Percentiles rank a stretch among this genome's conserved stretches.
Conservation (phyloP, 2,888 invertebrate genomes). For the Acanthosepion esculentum region DNA sequence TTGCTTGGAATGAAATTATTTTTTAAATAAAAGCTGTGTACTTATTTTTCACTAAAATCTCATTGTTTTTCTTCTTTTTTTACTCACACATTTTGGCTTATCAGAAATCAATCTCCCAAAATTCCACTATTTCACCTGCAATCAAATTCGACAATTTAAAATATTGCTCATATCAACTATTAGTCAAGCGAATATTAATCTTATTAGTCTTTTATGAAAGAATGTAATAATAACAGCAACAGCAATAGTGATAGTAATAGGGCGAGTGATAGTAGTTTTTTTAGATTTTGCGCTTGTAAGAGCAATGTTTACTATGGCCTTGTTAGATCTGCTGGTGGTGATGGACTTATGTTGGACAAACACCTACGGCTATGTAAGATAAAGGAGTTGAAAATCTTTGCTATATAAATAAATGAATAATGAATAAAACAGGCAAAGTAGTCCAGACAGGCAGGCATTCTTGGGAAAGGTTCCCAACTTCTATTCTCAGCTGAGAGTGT, state of each 20-base stretch:
- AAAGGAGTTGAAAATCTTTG: neutral
- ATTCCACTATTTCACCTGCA: no score
- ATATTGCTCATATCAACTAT: no score
- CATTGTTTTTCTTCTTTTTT: no score
- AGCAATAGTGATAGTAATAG: neutral
- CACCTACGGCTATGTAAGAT: neutral
- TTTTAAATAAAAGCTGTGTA: no score
- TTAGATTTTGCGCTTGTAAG: neutral
- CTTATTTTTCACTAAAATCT: no score
- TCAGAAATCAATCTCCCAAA: no score
- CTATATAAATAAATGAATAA: constrained; percentile 33
- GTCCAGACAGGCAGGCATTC: neutral
- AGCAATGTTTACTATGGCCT: constrained; percentile 17
- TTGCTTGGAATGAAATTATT: no score
- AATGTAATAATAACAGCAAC: neutral
- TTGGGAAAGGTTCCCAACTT: neutral
- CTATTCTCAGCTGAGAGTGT: neutral
- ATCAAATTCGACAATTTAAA: no score
- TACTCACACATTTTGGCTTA: no score
- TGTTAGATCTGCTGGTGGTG: neutral
- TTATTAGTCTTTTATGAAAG: neutral
- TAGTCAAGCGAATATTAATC: neutral
- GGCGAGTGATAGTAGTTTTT: neutral
- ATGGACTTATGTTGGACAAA: constrained; percentile 18
- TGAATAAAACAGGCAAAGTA: neutral